A percentile compares a stretch with the other conserved stretches of the same genome.
Evolutionary conservation across 1,140 invertebrate species (phyloP).

Genomic region (Bombus fervidus): DNA sequence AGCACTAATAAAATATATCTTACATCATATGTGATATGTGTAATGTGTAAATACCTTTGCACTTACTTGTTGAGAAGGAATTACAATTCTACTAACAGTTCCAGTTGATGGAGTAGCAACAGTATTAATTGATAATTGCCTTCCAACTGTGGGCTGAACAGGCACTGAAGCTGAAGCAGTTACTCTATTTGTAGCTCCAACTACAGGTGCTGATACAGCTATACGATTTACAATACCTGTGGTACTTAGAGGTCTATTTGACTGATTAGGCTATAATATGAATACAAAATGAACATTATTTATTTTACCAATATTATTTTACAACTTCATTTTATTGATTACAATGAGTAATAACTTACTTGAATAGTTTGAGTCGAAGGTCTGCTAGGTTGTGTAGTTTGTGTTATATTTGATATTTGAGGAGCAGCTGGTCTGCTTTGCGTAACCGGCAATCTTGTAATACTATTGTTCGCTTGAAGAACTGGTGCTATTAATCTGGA

Average conservation of each 20-base stretch:
- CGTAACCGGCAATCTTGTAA: conserved; percentile 74
- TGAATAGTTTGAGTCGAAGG: conserved; percentile 76
- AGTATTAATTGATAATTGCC: conserved; percentile 77
- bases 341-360: conserved; percentile 55
- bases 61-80: conserved; percentile 76
- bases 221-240: conserved; percentile 76
- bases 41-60: background rate
- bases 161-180: conserved; percentile 73
- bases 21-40: background rate
- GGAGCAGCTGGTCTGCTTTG: conserved; percentile 71
- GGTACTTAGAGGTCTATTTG: conserved; percentile 71
- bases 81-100: conserved; percentile 78
- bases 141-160: conserved; percentile 69
- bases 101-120: conserved; percentile 69
- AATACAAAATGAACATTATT: conserved; percentile 28
- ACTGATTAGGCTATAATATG: conserved; percentile 72
- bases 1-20: background rate
- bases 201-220: conserved; percentile 75
- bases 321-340: background rate
- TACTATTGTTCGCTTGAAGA: conserved; percentile 75
- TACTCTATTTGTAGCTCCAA: conserved; percentile 77
- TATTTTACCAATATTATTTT: conserved; percentile 14
- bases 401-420: conserved; percentile 70
- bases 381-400: conserved; percentile 72
- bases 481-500: conserved; percentile 78